Evolutionary conservation across 2,797 vertebrate species (phyloP).

Genomic region (Cossypha dichroa): DNA sequence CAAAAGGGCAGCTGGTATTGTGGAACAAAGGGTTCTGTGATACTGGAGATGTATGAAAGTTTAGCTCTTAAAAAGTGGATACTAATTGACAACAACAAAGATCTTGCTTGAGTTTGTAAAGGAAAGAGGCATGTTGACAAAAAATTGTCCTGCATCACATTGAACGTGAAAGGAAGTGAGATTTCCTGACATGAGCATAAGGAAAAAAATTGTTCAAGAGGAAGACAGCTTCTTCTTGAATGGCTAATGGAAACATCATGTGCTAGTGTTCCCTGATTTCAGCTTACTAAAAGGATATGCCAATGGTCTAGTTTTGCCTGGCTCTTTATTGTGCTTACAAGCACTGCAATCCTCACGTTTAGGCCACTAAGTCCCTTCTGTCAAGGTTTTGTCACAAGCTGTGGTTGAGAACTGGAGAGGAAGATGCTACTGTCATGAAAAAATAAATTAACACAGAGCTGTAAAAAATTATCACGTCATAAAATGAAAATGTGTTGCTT

Average conservation of each 20-base stretch:
- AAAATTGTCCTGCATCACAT: neutral
- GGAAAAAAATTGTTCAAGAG: neutral
- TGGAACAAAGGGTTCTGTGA: neutral
- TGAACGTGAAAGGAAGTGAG: neutral
- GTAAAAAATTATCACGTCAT: conserved; percentile 41
- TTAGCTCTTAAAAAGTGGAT: neutral
- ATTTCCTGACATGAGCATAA: neutral
- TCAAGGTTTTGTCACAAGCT: neutral
- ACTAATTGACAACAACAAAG: neutral
- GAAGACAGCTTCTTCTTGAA: neutral
- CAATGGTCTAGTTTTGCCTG: neutral
- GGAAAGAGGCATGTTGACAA: neutral
- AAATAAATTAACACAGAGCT: neutral
- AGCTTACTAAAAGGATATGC: neutral
- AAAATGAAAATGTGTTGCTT: conserved; percentile 9
- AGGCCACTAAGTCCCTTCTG: neutral
- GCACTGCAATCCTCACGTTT: fast-evolving
- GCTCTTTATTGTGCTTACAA: neutral
- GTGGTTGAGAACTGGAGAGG: neutral
- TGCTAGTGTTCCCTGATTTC: neutral
- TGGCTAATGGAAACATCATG: neutral
- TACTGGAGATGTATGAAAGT: neutral
- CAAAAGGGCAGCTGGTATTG: neutral
- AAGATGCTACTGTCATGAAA: neutral
- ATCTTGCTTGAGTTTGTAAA: neutral